Evolutionary conservation across 2,888 invertebrate genomes (phyloP), one percentile per base, ranked within the genome.

Genomic region (Salticus scenicus): DNA sequence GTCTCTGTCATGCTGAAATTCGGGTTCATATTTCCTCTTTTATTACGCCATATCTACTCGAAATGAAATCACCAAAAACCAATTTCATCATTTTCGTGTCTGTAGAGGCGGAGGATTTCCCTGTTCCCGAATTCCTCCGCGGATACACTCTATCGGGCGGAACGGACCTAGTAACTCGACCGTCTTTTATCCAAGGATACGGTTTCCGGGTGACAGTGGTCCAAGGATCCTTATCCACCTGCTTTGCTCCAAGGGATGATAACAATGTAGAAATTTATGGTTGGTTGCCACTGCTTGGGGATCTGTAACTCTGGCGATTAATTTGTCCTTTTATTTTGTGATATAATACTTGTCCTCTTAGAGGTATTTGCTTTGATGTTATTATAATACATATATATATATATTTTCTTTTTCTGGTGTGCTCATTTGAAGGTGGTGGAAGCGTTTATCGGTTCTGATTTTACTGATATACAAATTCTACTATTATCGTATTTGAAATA

Each of bases 11-110:
- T 77, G 24, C 57, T 76, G 31, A 64, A 76, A 24, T 73, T 73
- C 71, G 20, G 37, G 37, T 30, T 67, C 69, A 41, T 81, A 28
- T 57, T 67, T 31, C 47, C 70, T 82, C 57, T 82, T 84, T 84
- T 84, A 84, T 84, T 84, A 77, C 77, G 72, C 51, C 41, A 69
- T 63, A 75, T 75, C 63, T 42, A 28, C 33, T 41, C 63, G 83
- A 77, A 84, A 84, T 84, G 83, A 84, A 84, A 84, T 84, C 83
- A 84, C 77, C 83, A 84, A 84, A 84, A 84, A 84, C 83, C 83
- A 84, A 84, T 84, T 84, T 84, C 83, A 73, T 73, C 83, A 73
- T 80, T 72, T 67, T 73, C 67, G 66, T n/a, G 66, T 71, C 71
- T 71, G 76, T 51, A 66, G 82, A 66, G 70, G 76, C 76, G 82